These are phyloP conservation scores for Butastur rufipennis DNA, from an alignment of 2,113 vertebrate species.

Conservation along the genomic window DNA sequence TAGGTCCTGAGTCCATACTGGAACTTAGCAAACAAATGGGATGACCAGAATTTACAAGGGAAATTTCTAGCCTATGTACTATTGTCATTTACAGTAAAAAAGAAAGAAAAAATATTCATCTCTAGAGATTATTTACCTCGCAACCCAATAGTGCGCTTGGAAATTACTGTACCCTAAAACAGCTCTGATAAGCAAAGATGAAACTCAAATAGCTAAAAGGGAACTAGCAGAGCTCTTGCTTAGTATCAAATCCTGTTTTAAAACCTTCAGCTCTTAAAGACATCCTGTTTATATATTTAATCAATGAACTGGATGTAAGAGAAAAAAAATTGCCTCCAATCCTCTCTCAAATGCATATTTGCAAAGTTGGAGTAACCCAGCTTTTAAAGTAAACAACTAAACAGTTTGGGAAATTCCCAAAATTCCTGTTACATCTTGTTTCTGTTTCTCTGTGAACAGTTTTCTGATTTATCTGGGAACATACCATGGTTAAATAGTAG, in stretches of 20 bases:
- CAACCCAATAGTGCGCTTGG: conserved; percentile 39
- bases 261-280: conserved; percentile 71
- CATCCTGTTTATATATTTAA: conserved; percentile 71
- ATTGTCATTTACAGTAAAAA: conserved; percentile 68
- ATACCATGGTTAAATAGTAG: background rate
- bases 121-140: conserved; percentile 57
- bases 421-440: conserved; percentile 11
- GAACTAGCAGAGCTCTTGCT: conserved; percentile 68
- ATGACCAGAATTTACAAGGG: conserved; percentile 53
- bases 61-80: conserved; percentile 57
- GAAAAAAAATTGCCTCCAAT: background rate
- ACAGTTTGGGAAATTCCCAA: background rate
- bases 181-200: conserved; percentile 62
- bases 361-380: background rate
- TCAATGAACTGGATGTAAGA: conserved; percentile 36
- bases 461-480: background rate
- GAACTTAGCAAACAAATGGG: conserved; percentile 29
- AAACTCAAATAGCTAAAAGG: conserved; percentile 74
- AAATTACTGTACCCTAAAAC: conserved; percentile 65
- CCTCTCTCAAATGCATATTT: background rate
- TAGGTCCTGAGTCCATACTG: background rate
- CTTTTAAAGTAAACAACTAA: background rate
- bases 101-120: conserved; percentile 60
- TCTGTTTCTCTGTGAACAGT: background rate
- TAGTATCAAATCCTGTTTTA: conserved; percentile 78